phyloP scores from a whole-genome alignment of 2,888 invertebrate species.

The Didymodactylos carnosus region DNA sequence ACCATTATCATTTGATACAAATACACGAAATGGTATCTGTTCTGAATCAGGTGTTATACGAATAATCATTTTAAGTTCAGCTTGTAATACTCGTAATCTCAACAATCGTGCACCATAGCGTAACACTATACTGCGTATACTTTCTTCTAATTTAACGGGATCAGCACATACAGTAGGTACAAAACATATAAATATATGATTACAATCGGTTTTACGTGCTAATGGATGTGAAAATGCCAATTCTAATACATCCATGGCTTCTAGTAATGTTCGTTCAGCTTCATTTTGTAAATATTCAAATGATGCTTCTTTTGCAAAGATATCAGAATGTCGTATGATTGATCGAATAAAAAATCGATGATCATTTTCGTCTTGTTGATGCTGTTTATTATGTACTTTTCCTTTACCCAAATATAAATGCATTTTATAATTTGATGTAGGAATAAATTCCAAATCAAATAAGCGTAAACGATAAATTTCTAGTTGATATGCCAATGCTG shows the following conservation, averaged over 20 bases:
- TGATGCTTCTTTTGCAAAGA: slow-evolving; percentile 90
- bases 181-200: slow-evolving; percentile 93
- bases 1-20: slow-evolving; percentile 84
- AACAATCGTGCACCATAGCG: slow-evolving; percentile 65
- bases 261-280: slow-evolving; percentile 75
- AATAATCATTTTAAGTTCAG: slow-evolving; percentile 81
- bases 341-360: slow-evolving; percentile 89
- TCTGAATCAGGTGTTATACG: slow-evolving; percentile 21
- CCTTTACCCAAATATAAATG: slow-evolving; percentile 84
- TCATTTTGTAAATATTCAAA: slow-evolving; percentile 97
- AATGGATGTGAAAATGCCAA: slow-evolving; percentile 83
- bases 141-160: slow-evolving; percentile 80
- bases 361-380: slow-evolving; percentile 39
- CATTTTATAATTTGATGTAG: slow-evolving; percentile 93
- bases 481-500: slow-evolving; percentile 86
- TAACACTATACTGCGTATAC: slow-evolving; percentile 84
- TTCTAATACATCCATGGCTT: slow-evolving; percentile 92
- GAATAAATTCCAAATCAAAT: slow-evolving; percentile 77
- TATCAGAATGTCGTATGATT: slow-evolving; percentile 85
- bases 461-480: slow-evolving; percentile 83
- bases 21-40: slow-evolving; percentile 53
- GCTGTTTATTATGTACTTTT: slow-evolving; percentile 43
- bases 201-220: slow-evolving; percentile 75
- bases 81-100: slow-evolving; percentile 81
- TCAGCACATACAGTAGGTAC: slow-evolving; percentile 96